Evolutionary conservation across 1,140 invertebrate species (phyloP).

Genomic region (Neodiprion virginianus): DNA sequence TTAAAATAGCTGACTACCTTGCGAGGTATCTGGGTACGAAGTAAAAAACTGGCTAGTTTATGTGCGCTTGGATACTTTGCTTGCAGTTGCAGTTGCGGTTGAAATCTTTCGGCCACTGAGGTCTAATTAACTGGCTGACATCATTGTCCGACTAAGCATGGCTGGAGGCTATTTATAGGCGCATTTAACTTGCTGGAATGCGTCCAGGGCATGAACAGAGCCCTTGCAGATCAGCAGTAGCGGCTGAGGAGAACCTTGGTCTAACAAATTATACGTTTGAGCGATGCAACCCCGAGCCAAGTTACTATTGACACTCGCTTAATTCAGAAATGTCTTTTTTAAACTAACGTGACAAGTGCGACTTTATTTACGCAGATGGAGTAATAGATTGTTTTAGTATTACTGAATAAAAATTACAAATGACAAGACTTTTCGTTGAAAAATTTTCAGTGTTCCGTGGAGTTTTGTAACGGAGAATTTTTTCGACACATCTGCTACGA

Average conservation of each 20-base stretch:
- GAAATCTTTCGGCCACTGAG: neutral
- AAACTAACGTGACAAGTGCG: too few relatives aligned
- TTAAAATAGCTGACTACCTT: neutral
- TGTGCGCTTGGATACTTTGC: neutral
- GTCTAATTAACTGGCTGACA: neutral
- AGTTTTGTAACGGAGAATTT: too few relatives aligned
- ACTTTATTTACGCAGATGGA: too few relatives aligned
- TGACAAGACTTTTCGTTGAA: too few relatives aligned
- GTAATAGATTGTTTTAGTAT: too few relatives aligned
- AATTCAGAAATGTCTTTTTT: too few relatives aligned
- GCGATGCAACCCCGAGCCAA: neutral
- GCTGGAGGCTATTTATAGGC: neutral
- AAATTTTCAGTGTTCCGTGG: too few relatives aligned
- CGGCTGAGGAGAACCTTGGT: neutral
- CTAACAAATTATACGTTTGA: neutral
- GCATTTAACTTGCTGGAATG: slow-evolving; percentile 5
- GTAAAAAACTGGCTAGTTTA: neutral
- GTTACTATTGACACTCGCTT: too few relatives aligned
- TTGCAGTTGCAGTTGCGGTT: slow-evolving; percentile 7
- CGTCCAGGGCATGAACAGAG: slow-evolving; percentile 4
- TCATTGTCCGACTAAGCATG: neutral
- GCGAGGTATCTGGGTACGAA: neutral
- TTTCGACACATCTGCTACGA: too few relatives aligned
- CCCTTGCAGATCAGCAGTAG: neutral
- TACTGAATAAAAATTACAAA: too few relatives aligned